Conservation (phyloP, 1,140 invertebrate species). For the Platyscapa corneri region DNA sequence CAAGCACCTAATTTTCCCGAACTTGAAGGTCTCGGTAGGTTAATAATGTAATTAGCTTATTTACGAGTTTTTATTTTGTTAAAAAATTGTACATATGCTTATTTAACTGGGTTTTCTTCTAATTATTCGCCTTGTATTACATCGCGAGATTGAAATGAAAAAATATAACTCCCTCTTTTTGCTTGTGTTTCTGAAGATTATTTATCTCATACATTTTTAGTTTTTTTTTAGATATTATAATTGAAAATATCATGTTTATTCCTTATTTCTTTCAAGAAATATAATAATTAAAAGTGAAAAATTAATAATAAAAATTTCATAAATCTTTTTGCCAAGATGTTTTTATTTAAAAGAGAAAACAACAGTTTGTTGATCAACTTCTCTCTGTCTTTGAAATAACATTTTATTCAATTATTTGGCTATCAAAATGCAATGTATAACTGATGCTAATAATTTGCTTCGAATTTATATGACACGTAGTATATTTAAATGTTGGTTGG, state of each 20-base stretch:
- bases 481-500: constrained; percentile 24
- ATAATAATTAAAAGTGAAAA: constrained; percentile 2
- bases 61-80: constrained; percentile 54
- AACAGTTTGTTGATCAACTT: constrained; percentile 43
- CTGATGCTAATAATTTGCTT: constrained; percentile 36
- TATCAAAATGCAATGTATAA: constrained; percentile 8
- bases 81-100: constrained; percentile 43
- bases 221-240: neutral
- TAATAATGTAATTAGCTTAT: constrained; percentile 72
- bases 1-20: constrained; percentile 82
- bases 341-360: constrained; percentile 32
- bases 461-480: too few relatives aligned
- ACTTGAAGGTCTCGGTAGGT: constrained; percentile 82
- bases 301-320: constrained; percentile 26
- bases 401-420: constrained; percentile 26
- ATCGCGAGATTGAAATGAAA: constrained; percentile 21
- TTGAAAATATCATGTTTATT: constrained; percentile 5
- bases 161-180: neutral
- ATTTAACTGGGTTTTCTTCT: constrained; percentile 8
- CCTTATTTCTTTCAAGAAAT: constrained; percentile 26
- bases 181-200: constrained; percentile 5
- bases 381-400: constrained; percentile 36
- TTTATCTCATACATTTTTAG: neutral
- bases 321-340: constrained; percentile 44
- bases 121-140: constrained; percentile 24